A percentile compares a stretch with the other conserved stretches of the same genome.
These are phyloP conservation scores for Leuciscus waleckii DNA, from an alignment of 2,797 vertebrate genomes.

Conservation along the genomic window DNA sequence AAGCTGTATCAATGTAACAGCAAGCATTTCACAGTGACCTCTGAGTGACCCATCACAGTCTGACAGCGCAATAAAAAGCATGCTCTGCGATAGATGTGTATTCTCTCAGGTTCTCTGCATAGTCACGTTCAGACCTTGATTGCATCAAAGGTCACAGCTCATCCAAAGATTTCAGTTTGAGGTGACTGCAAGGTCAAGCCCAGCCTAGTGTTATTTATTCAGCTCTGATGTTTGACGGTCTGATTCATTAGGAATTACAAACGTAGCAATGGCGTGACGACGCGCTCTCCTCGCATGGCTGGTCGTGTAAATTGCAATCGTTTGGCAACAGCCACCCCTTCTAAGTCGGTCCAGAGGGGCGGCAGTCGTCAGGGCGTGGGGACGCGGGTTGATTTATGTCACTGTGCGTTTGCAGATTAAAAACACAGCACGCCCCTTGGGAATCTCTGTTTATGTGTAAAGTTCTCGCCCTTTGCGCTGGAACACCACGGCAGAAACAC, in stretches of 20 bases:
- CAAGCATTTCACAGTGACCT: constrained; percentile 26
- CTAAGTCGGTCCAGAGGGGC: constrained; percentile 73
- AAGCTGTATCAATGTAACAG: constrained; percentile 7
- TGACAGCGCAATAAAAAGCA: not conserved
- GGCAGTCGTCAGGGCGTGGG: constrained; percentile 44
- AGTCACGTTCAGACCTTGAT: constrained; percentile 5
- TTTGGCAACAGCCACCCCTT: constrained; percentile 72
- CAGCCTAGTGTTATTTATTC: constrained; percentile 34
- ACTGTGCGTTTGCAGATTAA: constrained; percentile 73
- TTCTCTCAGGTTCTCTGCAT: not conserved
- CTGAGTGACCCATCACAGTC: not conserved
- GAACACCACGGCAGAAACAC: constrained; percentile 70
- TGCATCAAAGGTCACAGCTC: constrained; percentile 9
- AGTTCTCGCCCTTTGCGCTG: constrained; percentile 49
- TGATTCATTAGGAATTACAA: constrained; percentile 73
- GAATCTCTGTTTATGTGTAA: constrained; percentile 67
- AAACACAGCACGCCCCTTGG: constrained; percentile 69
- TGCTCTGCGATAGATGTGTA: not conserved
- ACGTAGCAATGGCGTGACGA: constrained; percentile 70
- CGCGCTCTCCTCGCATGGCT: constrained; percentile 68
- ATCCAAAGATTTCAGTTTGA: not conserved
- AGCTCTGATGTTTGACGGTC: constrained; percentile 35
- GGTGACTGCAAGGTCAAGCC: constrained; percentile 33
- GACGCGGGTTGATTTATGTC: constrained; percentile 73
- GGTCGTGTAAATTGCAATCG: constrained; percentile 77